phyloP scores from a whole-genome alignment of 2,888 invertebrate genomes.

The Hartigia nigra region DNA sequence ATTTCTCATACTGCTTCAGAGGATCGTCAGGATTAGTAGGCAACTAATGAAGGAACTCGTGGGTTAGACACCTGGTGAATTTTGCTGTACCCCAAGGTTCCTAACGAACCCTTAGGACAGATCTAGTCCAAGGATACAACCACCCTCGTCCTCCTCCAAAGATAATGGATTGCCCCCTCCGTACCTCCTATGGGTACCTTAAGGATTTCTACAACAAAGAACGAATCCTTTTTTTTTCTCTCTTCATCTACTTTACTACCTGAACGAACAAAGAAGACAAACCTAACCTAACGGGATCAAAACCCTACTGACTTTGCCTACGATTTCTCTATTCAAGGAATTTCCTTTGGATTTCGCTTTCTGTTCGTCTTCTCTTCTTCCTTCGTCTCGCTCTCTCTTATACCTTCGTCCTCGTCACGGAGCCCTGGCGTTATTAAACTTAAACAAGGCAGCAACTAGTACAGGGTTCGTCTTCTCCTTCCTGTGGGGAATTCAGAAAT shows the following conservation, averaged over 20 bases:
- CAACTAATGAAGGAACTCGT: neutral
- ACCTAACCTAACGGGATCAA: slow-evolving; percentile 44
- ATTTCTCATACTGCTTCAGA: neutral
- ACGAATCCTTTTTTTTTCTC: slow-evolving; percentile 41
- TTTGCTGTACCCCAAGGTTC: neutral
- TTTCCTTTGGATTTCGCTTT: neutral
- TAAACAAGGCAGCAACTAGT: neutral
- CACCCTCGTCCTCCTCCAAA: slow-evolving; percentile 43
- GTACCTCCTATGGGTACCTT: neutral
- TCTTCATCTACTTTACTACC: slow-evolving; percentile 33
- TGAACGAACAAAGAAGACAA: slow-evolving; percentile 49
- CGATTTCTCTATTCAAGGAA: neutral
- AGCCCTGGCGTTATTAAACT: neutral
- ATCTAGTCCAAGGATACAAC: slow-evolving; percentile 48
- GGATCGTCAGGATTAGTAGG: neutral
- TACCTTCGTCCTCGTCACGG: neutral
- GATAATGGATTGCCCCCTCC: slow-evolving; percentile 31
- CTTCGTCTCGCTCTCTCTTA: neutral
- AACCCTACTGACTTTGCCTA: slow-evolving; percentile 30
- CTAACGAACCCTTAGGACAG: slow-evolving; percentile 32
- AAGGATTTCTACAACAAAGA: slow-evolving; percentile 33
- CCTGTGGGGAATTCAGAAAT: neutral
- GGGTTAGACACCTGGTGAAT: neutral
- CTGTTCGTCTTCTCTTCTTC: neutral
- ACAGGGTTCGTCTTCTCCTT: neutral